Conservation (phyloP, 2,797 vertebrate species). For the Huso huso region DNA sequence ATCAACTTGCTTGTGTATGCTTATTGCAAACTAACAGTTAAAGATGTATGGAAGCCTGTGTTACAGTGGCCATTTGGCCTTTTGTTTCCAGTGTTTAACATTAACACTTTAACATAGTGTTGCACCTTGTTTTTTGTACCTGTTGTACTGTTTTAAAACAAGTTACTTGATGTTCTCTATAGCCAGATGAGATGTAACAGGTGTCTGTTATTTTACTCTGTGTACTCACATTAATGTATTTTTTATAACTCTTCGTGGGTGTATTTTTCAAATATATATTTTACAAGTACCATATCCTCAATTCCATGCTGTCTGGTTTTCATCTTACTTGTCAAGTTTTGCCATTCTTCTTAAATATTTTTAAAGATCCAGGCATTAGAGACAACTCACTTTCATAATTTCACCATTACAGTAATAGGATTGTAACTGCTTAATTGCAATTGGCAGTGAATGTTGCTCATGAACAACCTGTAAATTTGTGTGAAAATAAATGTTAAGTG, state of each 20-base stretch:
- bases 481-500: conserved; percentile 55
- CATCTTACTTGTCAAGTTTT: neutral
- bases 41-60: neutral
- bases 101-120: conserved; percentile 22
- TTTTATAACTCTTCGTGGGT: too few relatives aligned
- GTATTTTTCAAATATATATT: conserved; percentile 26
- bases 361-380: conserved; percentile 1
- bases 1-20: conserved; percentile 25
- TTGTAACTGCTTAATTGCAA: conserved; percentile 19
- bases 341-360: conserved; percentile 19
- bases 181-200: conserved; percentile 28
- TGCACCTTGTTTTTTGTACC: conserved; percentile 13
- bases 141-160: conserved; percentile 41
- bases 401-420: too few relatives aligned
- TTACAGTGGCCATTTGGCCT: conserved; percentile 26
- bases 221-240: conserved; percentile 19
- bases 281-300: conserved; percentile 19
- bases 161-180: conserved; percentile 31
- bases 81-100: conserved; percentile 29
- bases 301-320: conserved; percentile 21
- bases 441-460: conserved; percentile 32
- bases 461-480: conserved; percentile 48
- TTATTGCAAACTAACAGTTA: too few relatives aligned
- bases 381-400: too few relatives aligned
- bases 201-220: conserved; percentile 18